Base-by-base conservation (phyloP, 2,888 invertebrate species). In the Plutella xylostella region DNA sequence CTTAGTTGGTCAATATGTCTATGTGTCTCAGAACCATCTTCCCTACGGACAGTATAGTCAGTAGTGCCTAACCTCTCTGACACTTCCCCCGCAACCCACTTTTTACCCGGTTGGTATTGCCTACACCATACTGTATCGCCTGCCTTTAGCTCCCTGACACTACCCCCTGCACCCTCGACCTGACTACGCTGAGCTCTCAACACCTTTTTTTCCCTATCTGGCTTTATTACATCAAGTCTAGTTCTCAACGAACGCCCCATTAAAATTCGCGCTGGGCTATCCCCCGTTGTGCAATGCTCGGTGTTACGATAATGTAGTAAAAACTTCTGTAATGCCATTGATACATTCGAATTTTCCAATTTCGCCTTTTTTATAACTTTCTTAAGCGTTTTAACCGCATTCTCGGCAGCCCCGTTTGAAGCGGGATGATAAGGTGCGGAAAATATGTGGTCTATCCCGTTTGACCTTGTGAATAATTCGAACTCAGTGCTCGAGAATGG, bases 1-100 rank as follows among this genome's bases (percentile, higher is more conserved):
- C 38, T 38, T 11, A 38, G 3, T 21, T 38, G 38, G 21, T 38
- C 38, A 4, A 38, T 20, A 21, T 38, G 38, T n/a, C 38, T 38
- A 20, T 19, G n/a, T 20, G 14, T 20, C 11, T 2, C 6, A 2
- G 21, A n/a, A 6, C 38, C 38, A 7, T 4, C 20, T 11, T 7
- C 20, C 6, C 9, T 7, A 5, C n/a, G 3, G 6, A 38, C 18
- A 20, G 21, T 11, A 21, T 38, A 38, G 21, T 21, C 21, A 11
- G 14, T 21, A n/a, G 18, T 15, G 9, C 38, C 38, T 21, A 38
- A 3, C 6, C 3, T 20, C 3, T 21, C 38, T 4, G 5, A n/a
- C 9, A 38, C 21, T n/a, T n/a, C 4, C 3, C 38, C 38, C 14
- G 3, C 5, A 4, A n/a, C 4, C 38, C 38, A 38, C 14, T 7